A percentile compares a stretch with the other conserved stretches of the same genome.
phyloP scores from a whole-genome alignment of 1,140 invertebrate genomes.

The Drosophila sucinea region DNA sequence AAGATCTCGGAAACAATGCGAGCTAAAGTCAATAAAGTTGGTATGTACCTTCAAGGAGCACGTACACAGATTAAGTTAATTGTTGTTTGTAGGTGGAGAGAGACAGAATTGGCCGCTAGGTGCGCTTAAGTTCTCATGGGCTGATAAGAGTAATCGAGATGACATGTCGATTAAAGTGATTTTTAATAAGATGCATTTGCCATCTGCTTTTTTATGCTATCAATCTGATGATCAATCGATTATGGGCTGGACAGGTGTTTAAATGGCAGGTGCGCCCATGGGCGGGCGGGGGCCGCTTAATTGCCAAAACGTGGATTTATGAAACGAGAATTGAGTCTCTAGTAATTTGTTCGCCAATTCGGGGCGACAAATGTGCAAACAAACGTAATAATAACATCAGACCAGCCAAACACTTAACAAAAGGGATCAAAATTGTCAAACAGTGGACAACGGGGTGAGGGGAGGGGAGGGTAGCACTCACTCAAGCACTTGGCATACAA shows the following conservation, averaged over 20 bases:
- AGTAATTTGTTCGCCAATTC: slow-evolving; percentile 64
- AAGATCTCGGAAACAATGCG: no score
- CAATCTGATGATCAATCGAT: not conserved
- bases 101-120: no score
- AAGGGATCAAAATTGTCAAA: slow-evolving; percentile 54
- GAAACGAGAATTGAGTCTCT: not conserved
- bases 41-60: no score
- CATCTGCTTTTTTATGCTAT: no score
- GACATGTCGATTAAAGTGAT: no score
- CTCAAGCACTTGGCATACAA: slow-evolving; percentile 51
- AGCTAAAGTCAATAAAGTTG: no score
- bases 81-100: no score
- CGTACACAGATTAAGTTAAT: no score
- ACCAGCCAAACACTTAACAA: slow-evolving; percentile 52
- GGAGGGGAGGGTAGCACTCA: slow-evolving; percentile 32
- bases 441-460: not conserved
- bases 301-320: slow-evolving; percentile 64
- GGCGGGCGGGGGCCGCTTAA: slow-evolving; percentile 53
- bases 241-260: slow-evolving; percentile 30
- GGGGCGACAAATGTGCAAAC: slow-evolving; percentile 76
- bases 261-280: slow-evolving; percentile 41
- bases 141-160: no score
- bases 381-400: slow-evolving; percentile 79
- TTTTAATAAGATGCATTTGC: no score
- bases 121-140: no score